Base-by-base conservation (phyloP, 2,113 vertebrate genomes). In the Aix galericulata region DNA sequence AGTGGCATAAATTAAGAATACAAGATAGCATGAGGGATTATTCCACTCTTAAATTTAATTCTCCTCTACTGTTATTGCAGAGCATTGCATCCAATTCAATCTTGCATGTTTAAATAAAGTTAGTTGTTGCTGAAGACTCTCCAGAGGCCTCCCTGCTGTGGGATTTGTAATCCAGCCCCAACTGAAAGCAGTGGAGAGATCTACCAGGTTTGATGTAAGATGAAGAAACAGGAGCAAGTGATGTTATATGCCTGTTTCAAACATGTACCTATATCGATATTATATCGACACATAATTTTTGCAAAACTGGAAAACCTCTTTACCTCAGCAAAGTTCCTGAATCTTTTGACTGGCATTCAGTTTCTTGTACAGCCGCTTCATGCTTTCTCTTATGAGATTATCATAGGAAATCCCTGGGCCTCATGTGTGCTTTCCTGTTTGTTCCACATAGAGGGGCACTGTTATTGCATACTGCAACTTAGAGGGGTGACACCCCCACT, bases 91-190 rank as follows among this genome's bases (percentile, higher is more conserved):
- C 53, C 91, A 72, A 17, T 93, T 96, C 93, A 64, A 40, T 91
- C 74, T 92, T 82, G 48, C 62, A 84, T 63, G 81, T 91, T 93
- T 97, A 97, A 95, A 72, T 93, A 93, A 93, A 94, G 89, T 92
- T 84, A 81, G 73, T 53, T 89, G 62, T 80, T 95, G 69, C 69
- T 82, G 91, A 94, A 69, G 81, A 84, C 44, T 84, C 86, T 88
- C 86, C n/a, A 36, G 81, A 76, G 91, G 27, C 38, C 22, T 87
- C 56, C 53, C 48, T 84, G 31, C 81, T 89, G 40, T 84, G 96
- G 86, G 93, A 84, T 53, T 91, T 92, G 69, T 86, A 85, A 92
- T 87, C 56, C 34, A 79, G 12, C 38, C 56, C 14, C 66, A 48
- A 3, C 36, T 66, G 44, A 92, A 94, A 91, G 50, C 68, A 91